These are phyloP conservation scores for Steinernema carpocapsae DNA, from an alignment of 2,888 invertebrate species.

Conservation along the genomic window DNA sequence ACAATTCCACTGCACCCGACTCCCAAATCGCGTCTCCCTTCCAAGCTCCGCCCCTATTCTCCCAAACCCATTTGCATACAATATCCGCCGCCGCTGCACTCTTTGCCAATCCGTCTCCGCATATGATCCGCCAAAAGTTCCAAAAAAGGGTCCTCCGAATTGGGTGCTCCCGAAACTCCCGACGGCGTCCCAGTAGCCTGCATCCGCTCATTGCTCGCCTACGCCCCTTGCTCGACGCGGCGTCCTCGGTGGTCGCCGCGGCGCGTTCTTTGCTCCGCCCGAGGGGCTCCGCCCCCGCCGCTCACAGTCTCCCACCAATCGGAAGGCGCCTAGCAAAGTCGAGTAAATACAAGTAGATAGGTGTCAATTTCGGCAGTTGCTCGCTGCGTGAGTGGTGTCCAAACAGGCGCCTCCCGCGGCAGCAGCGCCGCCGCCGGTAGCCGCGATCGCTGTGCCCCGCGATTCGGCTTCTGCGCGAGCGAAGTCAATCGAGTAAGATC, in stretches of 20 bases:
- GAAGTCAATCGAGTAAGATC: slow-evolving; percentile 6
- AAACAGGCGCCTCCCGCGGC: slow-evolving; percentile 26
- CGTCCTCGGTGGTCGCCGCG: slow-evolving; percentile 9
- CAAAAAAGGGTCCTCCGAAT: slow-evolving; percentile 23
- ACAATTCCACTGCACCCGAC: too few relatives aligned
- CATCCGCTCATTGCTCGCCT: neutral
- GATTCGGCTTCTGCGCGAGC: slow-evolving; percentile 3
- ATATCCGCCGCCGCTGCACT: neutral
- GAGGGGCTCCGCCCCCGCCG: slow-evolving; percentile 13
- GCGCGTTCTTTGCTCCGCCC: slow-evolving; percentile 13
- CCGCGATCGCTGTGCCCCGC: neutral
- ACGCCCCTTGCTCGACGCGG: neutral
- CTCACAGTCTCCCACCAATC: slow-evolving; percentile 34
- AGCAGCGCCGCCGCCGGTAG: slow-evolving; percentile 16
- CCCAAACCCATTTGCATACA: neutral
- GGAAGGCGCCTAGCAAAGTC: slow-evolving; percentile 32
- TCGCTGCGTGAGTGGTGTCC: slow-evolving; percentile 34
- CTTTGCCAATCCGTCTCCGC: neutral
- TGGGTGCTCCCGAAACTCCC: neutral
- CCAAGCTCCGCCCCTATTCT: neutral
- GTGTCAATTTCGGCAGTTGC: slow-evolving; percentile 56
- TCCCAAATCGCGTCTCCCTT: neutral
- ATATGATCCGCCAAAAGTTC: neutral
- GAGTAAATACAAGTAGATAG: slow-evolving; percentile 50
- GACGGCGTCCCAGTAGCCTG: neutral